Conservation (phyloP, 2,797 vertebrate species). For the Eleutherodactylus coqui region DNA sequence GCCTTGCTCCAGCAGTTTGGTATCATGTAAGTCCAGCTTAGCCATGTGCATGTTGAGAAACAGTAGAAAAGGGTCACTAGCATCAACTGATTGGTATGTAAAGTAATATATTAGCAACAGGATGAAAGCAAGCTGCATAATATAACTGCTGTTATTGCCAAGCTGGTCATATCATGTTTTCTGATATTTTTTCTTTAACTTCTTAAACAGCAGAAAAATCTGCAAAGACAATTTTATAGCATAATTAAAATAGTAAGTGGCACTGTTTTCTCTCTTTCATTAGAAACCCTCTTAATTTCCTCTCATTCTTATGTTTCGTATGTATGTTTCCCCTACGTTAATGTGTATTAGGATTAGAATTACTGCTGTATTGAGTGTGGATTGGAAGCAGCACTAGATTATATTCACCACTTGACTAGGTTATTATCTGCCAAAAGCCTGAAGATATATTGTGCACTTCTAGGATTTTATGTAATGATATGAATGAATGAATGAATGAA, state of each 20-base stretch:
- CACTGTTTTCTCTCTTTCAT: neutral
- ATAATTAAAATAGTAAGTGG: neutral
- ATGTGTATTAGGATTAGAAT: neutral
- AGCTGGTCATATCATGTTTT: neutral
- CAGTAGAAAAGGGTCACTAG: conserved; percentile 8
- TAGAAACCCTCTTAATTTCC: neutral
- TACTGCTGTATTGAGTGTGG: neutral
- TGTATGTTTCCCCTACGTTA: neutral
- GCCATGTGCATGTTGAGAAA: neutral
- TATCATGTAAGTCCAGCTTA: conserved; percentile 22
- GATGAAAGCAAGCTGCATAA: neutral
- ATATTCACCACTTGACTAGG: neutral
- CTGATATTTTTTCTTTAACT: neutral
- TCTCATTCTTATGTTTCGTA: neutral
- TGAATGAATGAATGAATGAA: neutral
- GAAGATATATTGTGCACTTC: neutral
- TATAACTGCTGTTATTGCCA: neutral
- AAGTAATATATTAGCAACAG: conserved; percentile 3
- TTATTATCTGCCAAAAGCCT: neutral
- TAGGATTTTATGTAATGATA: conserved; percentile 9
- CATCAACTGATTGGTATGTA: conserved; percentile 14
- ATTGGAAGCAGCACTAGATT: neutral
- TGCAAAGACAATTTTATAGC: neutral
- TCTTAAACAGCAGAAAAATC: neutral
- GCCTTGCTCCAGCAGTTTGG: conserved; percentile 14